Evolutionary conservation across 2,888 invertebrate species (phyloP), one percentile per base, ranked within the genome.

Genomic region (Hedychridium roseum): DNA sequence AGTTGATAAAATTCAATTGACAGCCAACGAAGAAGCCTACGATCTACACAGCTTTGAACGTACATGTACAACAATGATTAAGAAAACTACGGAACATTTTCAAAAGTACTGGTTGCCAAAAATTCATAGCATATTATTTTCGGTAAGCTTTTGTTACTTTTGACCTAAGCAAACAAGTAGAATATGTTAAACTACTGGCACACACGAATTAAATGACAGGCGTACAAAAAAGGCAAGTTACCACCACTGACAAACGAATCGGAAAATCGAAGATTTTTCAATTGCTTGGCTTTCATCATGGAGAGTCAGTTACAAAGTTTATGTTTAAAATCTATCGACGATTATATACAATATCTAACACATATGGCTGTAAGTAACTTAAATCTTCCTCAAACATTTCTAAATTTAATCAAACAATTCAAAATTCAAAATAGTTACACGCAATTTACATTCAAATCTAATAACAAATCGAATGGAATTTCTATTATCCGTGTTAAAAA

Each of bases 251-350:
- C 84, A 36, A 86, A 88, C 55, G 83, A 82, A 12, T 82, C 82
- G 9, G 84, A 86, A 72, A 85, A 90, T 76, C 86, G 84, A 62
- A 86, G 86, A 32, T 94, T 94, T 78, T 95, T 90, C 75, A 90
- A 94, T 74, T 90, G 92, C 65, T 86, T 94, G 1, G 89, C 89
- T 0, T 88, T 89, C 18, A 82, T 95, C 28, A 96, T 96, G 96
- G 91, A 93, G 0, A 88, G 88, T 64, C 92, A 94, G 67, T 80
- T 97, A 45, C 93, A 94, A 75, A 86, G 86, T 15, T 78, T 95
- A 21, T 91, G 92, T 60, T 81, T 93, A 30, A 85, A 88, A 63
- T 94, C 94, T 2, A 84, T 95, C 67, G 81, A 85, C 37, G 89
- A 90, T 57, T 95, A 87, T 71, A 87, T 90, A 1, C 81, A 89